These are phyloP conservation scores for Cistogaster globosa DNA, from an alignment of 2,888 invertebrate genomes.

Conservation along the genomic window DNA sequence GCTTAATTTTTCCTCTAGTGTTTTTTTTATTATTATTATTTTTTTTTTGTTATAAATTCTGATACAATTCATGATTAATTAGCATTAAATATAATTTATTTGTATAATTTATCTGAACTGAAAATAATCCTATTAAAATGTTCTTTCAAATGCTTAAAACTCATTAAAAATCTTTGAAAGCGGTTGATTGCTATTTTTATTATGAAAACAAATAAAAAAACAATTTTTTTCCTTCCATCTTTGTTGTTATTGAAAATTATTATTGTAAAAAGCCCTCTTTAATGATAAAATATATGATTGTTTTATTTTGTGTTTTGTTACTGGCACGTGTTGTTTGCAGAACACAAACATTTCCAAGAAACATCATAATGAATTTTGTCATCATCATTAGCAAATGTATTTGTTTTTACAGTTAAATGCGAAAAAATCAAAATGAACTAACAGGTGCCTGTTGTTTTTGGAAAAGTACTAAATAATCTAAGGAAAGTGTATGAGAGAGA, in stretches of 20 bases:
- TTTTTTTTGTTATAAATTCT: not conserved
- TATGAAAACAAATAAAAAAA: not conserved
- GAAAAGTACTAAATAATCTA: constrained; percentile 58
- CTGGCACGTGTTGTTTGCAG: constrained; percentile 67
- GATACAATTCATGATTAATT: constrained; percentile 33
- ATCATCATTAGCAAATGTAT: constrained; percentile 33
- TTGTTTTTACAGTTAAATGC: constrained; percentile 18
- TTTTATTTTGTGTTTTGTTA: constrained; percentile 23
- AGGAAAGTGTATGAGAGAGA: not conserved
- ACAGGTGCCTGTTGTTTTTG: constrained; percentile 73
- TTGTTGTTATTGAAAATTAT: not conserved
- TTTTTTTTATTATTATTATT: too few species aligned
- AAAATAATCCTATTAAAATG: constrained; percentile 19
- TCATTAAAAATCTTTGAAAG: not conserved
- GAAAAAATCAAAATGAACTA: constrained; percentile 66
- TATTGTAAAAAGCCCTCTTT: constrained; percentile 24
- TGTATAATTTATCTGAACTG: not conserved
- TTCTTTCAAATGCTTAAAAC: not conserved
- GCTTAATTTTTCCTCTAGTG: not conserved
- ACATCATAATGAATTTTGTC: constrained; percentile 34
- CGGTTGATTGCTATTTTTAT: constrained; percentile 19
- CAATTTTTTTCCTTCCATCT: not conserved
- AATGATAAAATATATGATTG: constrained; percentile 25
- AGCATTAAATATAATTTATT: not conserved
- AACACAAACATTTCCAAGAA: constrained; percentile 34